Conservation (phyloP, 2,113 vertebrate species). For the Etia nguti region DNA sequence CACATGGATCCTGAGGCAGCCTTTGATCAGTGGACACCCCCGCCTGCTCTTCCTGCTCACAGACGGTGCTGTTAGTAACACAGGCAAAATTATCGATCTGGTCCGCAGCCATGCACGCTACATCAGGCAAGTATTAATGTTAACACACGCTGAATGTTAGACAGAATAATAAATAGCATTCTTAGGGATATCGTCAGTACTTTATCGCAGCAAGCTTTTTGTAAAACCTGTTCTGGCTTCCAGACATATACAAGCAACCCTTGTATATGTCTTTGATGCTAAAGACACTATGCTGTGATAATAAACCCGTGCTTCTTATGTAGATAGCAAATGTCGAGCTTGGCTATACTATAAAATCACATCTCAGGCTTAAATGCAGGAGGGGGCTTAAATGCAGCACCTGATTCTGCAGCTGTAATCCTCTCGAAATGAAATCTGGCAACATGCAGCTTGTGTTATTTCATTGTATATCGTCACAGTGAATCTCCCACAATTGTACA, state of each 20-base stretch:
- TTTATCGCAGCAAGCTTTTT: background rate
- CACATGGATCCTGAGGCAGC: constrained; percentile 85
- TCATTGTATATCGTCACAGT: background rate
- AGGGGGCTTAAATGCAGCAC: background rate
- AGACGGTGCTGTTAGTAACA: constrained; percentile 75
- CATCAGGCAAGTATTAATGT: constrained; percentile 74
- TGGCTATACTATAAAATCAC: background rate
- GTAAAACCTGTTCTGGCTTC: background rate
- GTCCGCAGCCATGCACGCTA: constrained; percentile 80
- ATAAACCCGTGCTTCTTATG: background rate
- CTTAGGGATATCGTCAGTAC: background rate
- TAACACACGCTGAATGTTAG: background rate
- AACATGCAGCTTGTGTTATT: background rate
- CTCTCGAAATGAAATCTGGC: constrained; percentile 10
- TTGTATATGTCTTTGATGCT: background rate
- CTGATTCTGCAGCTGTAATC: constrained; percentile 10
- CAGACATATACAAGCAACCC: background rate
- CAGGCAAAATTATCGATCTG: constrained; percentile 86
- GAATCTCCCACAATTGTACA: background rate
- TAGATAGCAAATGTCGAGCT: background rate
- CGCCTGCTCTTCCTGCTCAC: constrained; percentile 88
- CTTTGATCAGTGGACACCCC: constrained; percentile 81
- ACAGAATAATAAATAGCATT: background rate
- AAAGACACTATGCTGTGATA: background rate
- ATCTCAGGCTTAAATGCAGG: background rate